A percentile compares a stretch with the other conserved stretches of the same genome.
Conservation (phyloP, 2,888 invertebrate genomes). For the Unio delphinus region DNA sequence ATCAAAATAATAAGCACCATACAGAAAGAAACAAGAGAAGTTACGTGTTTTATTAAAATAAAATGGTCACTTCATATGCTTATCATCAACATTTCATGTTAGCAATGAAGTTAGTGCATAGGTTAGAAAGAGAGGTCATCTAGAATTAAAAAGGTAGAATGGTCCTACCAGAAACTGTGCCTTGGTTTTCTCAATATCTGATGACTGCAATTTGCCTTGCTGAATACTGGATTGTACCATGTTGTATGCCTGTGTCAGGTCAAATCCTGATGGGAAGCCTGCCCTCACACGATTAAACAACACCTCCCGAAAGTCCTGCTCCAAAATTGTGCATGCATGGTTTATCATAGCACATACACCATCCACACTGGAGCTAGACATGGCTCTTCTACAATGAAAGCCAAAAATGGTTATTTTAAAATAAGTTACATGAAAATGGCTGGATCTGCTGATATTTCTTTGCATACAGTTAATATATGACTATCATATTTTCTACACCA, state of each 20-base stretch:
- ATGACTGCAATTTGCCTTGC: constrained; percentile 83
- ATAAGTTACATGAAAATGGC: too few species aligned
- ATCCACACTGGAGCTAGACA: constrained; percentile 92
- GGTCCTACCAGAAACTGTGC: constrained; percentile 82
- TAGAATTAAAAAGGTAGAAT: not conserved
- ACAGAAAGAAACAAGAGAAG: too few species aligned
- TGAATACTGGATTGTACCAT: constrained; percentile 85
- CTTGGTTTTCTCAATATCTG: constrained; percentile 81
- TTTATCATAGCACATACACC: constrained; percentile 97
- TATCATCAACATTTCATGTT: too few species aligned
- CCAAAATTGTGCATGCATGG: constrained; percentile 89
- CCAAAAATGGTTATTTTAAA: too few species aligned
- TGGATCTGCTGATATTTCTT: too few species aligned
- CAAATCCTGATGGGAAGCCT: constrained; percentile 79
- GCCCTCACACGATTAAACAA: constrained; percentile 82
- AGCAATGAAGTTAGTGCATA: not conserved
- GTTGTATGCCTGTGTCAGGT: constrained; percentile 82
- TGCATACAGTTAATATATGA: too few species aligned
- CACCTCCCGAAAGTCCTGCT: constrained; percentile 85
- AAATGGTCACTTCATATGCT: too few species aligned
- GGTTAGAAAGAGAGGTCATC: not conserved
- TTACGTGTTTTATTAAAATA: too few species aligned
- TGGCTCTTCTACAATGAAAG: constrained; percentile 80
- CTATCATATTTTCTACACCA: too few species aligned
- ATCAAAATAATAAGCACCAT: too few species aligned